Evolutionary conservation across 2,113 vertebrate species (phyloP).

Genomic region (Agapornis roseicollis): DNA sequence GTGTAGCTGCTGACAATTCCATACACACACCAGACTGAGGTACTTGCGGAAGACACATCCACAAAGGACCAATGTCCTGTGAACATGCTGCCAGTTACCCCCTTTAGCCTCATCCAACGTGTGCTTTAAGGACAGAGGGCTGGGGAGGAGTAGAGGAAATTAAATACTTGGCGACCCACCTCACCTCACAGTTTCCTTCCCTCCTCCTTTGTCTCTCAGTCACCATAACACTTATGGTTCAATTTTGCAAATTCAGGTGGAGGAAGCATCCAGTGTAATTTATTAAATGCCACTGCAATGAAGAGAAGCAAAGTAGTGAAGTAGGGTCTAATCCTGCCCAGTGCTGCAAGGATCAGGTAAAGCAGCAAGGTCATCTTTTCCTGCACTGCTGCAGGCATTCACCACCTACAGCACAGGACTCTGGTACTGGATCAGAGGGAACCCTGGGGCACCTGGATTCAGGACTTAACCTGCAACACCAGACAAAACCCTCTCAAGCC

Average conservation of each 20-base stretch:
- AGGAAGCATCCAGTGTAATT: neutral
- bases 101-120: neutral
- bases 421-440: neutral
- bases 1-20: constrained; percentile 1
- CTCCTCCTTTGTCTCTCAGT: neutral
- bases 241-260: neutral
- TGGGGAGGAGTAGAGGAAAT: neutral
- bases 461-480: neutral
- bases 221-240: neutral
- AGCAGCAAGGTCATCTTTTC: neutral
- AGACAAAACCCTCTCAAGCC: neutral
- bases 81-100: neutral
- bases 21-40: neutral
- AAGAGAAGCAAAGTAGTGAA: neutral
- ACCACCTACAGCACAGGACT: neutral
- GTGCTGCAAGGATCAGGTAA: neutral
- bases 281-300: neutral
- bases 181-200: neutral
- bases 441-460: neutral
- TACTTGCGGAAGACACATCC: neutral
- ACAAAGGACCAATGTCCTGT: neutral
- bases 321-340: neutral
- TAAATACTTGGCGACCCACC: neutral
- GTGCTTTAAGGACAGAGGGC: neutral
- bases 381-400: neutral